Conservation (phyloP, 2,113 vertebrate genomes). For the Pimephales promelas region DNA sequence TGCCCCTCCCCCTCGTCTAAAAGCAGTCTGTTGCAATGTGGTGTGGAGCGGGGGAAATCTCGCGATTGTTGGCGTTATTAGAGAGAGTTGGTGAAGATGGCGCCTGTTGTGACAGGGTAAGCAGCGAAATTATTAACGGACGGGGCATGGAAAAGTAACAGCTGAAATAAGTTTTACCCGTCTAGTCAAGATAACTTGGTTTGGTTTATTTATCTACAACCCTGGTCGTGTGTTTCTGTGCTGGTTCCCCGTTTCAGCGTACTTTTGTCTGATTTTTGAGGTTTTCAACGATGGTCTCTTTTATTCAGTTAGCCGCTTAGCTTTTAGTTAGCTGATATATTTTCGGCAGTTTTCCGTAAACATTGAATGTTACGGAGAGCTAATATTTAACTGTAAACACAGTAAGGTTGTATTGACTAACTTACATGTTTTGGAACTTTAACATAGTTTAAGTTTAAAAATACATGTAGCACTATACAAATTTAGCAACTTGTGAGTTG, state of each 20-base stretch:
- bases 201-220: neutral
- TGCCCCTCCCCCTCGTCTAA: constrained; percentile 44
- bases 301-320: constrained; percentile 54
- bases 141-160: constrained; percentile 34
- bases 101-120: constrained; percentile 99
- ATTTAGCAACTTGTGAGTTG: constrained; percentile 9
- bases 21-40: constrained; percentile 58
- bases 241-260: no score
- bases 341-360: constrained; percentile 18
- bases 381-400: neutral
- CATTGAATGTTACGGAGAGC: neutral
- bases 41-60: constrained; percentile 66
- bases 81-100: constrained; percentile 93
- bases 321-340: constrained; percentile 42
- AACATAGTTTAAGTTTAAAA: neutral
- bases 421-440: constrained; percentile 11
- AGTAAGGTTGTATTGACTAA: neutral
- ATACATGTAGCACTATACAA: neutral
- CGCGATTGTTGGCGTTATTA: constrained; percentile 82
- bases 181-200: neutral
- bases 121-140: constrained; percentile 73
- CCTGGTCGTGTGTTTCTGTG: neutral
- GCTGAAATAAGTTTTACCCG: constrained; percentile 28
- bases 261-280: constrained; percentile 27
- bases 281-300: constrained; percentile 36